Evolutionary conservation across 1,140 invertebrate genomes (phyloP), one percentile per base, ranked within the genome.

Genomic region (Capitella teleta): DNA sequence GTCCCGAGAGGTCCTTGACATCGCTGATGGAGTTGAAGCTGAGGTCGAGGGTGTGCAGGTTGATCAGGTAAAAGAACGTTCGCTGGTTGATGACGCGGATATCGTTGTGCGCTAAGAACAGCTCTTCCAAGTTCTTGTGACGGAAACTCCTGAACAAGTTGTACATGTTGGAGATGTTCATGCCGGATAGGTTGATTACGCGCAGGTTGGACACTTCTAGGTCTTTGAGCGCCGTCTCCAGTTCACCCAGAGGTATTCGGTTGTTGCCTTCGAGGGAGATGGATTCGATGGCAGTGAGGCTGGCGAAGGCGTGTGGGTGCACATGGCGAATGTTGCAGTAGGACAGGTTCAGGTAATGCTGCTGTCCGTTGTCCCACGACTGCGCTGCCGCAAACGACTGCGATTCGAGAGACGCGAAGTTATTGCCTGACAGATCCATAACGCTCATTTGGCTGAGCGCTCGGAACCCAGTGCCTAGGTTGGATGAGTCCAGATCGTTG

Each of bases 201-300:
- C 51, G 47, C 3, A 60, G 18, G 3, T 47, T 30, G 5, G 47
- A 49, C 3, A 34, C 54, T 51, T 59, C 49, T 16, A 62, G 49
- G 5, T 57, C 51, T 21, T 53, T 53, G 14, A 66, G 44, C 2
- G 59, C 26, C 10, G 25, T 10, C 5, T 43, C 49, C 12, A 65
- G 43, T 21, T 55, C 56, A 16, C 49, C 43, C 8, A 40, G 14
- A 3, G 55, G 42, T 32, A 67, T 47, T 4, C 34, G 38, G 3
- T 26, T 12, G 48, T 66, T 66, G 5, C 62, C 62, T 5, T 54
- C 48, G 3, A 67, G 46, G 16, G 54, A 52, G n/a, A 67, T 50
- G 14, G 47, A 38, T 4, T 43, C 23, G 6, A 67, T 49, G n/a
- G 52, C 47, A 6, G 52, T 50, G 2, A 62, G 50, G 1, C 55